phyloP scores from a whole-genome alignment of 2,888 invertebrate genomes.

The Drosophila pegasa region DNA sequence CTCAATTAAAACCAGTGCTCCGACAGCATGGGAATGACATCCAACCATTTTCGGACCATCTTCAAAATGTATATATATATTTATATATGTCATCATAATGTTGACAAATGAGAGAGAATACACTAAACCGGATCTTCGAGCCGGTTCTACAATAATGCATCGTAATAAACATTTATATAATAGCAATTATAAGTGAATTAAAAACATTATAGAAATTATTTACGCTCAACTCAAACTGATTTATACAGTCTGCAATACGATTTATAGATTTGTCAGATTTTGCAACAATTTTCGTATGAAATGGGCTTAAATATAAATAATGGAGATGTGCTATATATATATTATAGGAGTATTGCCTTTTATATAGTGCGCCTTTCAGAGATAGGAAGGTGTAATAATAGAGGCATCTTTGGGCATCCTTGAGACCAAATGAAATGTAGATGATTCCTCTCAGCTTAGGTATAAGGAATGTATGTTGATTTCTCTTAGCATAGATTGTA shows the following conservation, averaged over 20 bases:
- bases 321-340: no score
- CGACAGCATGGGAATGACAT: not conserved
- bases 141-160: conserved; percentile 9
- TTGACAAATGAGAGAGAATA: not conserved
- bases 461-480: no score
- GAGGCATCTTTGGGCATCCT: no score
- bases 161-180: conserved; percentile 1
- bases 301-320: not conserved
- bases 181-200: not conserved
- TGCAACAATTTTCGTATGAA: not conserved
- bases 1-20: conserved; percentile 46
- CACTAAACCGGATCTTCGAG: conserved; percentile 4
- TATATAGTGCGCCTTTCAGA: no score
- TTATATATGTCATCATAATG: not conserved
- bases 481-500: no score
- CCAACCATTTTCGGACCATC: not conserved
- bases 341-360: no score
- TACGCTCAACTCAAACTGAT: not conserved
- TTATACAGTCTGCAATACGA: not conserved
- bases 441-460: no score
- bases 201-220: not conserved
- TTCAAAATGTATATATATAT: no score
- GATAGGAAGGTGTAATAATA: no score
- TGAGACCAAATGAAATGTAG: no score
- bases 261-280: not conserved